A percentile compares a stretch with the other conserved stretches of the same genome.
Conservation (phyloP, 2,113 vertebrate genomes). For the Diadophis punctatus region DNA sequence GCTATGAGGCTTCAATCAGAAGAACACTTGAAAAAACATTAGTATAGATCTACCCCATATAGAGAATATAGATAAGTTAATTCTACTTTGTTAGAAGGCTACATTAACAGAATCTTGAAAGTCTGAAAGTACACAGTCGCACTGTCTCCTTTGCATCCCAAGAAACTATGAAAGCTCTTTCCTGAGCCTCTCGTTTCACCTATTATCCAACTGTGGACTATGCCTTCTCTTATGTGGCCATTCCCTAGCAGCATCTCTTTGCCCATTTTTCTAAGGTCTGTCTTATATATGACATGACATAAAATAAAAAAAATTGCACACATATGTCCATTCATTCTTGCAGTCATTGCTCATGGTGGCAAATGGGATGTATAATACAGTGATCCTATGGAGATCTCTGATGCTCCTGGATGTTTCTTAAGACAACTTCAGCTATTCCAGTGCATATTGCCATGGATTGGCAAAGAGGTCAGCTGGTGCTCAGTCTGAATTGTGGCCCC, state of each 20-base stretch:
- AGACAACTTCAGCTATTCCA: neutral
- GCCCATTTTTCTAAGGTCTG: neutral
- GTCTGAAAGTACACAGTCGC: neutral
- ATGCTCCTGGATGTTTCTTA: neutral
- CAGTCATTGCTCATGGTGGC: neutral
- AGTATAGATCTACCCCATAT: neutral
- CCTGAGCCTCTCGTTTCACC: too few relatives aligned
- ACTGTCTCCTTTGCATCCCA: neutral
- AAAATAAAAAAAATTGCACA: neutral
- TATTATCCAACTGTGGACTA: too few relatives aligned
- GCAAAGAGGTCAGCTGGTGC: neutral
- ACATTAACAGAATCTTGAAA: neutral
- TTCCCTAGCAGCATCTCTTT: neutral
- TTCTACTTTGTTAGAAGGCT: neutral
- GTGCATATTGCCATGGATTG: neutral
- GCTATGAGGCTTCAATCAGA: neutral
- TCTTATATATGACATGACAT: neutral
- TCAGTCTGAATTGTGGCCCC: neutral
- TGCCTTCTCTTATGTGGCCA: too few relatives aligned
- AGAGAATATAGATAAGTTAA: neutral
- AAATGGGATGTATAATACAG: neutral
- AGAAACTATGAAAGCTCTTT: neutral
- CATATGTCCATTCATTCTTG: neutral
- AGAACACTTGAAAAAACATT: neutral
- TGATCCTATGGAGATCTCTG: neutral